Percentiles rank a stretch among this genome's conserved stretches.
Conservation (phyloP, 2,113 vertebrate genomes). For the Dryoscopus gambensis region DNA sequence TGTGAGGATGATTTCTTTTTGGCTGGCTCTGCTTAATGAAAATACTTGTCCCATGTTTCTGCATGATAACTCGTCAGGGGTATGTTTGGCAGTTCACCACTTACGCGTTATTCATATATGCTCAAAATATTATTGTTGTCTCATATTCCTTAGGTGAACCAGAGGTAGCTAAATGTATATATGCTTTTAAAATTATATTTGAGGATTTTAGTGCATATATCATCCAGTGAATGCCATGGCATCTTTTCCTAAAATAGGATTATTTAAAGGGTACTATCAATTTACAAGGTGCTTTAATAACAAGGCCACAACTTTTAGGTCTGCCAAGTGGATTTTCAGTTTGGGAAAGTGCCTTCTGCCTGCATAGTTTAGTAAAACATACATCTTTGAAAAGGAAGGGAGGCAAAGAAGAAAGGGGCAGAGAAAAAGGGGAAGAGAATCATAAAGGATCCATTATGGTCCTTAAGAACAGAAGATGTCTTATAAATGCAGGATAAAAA, state of each 20-base stretch:
- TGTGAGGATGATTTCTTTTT: background rate
- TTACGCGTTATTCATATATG: background rate
- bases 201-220: background rate
- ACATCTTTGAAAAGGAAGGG: background rate
- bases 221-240: background rate
- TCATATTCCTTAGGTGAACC: background rate
- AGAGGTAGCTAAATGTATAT: background rate
- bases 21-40: background rate
- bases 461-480: background rate
- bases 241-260: background rate
- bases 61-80: background rate
- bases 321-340: background rate
- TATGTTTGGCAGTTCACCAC: background rate
- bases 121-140: background rate
- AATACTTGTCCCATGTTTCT: background rate
- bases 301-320: background rate
- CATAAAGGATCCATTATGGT: background rate
- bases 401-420: background rate
- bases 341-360: background rate
- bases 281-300: background rate
- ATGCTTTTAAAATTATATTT: background rate
- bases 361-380: background rate
- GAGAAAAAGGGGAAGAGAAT: background rate
- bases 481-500: background rate
- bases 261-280: background rate